Evolutionary conservation across 2,888 invertebrate genomes (phyloP).

Genomic region (Lasioglossum calceatum): DNA sequence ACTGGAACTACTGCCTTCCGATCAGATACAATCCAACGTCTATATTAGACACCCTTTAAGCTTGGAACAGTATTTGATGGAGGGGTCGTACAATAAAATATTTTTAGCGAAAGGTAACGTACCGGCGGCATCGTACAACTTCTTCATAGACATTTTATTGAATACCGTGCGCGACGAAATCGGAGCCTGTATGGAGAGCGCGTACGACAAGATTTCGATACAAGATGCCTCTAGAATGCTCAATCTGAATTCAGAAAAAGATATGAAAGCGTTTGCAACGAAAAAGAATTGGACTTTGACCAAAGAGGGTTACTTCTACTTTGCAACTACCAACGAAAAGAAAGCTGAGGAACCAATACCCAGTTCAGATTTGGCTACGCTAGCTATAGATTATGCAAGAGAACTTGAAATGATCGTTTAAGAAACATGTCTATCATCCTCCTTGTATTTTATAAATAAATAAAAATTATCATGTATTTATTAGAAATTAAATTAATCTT

Average conservation of each 20-base stretch:
- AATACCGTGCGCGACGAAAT: slow-evolving; percentile 99
- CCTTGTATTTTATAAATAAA: slow-evolving; percentile 61
- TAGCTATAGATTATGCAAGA: slow-evolving; percentile 98
- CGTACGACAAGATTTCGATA: slow-evolving; percentile 95
- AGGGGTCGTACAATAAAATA: slow-evolving; percentile 99
- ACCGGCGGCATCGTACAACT: slow-evolving; percentile 97
- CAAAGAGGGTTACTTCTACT: slow-evolving; percentile 92
- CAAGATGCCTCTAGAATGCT: slow-evolving; percentile 95
- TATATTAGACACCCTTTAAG: slow-evolving; percentile 98
- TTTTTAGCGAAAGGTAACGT: slow-evolving; percentile 93
- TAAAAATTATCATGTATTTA: slow-evolving; percentile 55
- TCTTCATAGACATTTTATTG: slow-evolving; percentile 98
- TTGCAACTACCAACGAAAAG: slow-evolving; percentile 90
- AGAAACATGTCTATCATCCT: slow-evolving; percentile 69
- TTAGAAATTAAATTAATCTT: not conserved
- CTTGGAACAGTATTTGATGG: slow-evolving; percentile 99
- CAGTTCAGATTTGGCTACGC: slow-evolving; percentile 95
- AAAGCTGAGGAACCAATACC: slow-evolving; percentile 93
- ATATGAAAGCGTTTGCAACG: slow-evolving; percentile 91
- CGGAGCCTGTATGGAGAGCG: slow-evolving; percentile 98
- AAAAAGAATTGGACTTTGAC: slow-evolving; percentile 95
- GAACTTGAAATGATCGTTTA: slow-evolving; percentile 99
- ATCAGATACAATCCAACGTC: slow-evolving; percentile 95
- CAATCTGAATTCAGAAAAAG: slow-evolving; percentile 92
- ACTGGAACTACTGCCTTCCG: slow-evolving; percentile 95